These are phyloP conservation scores for Serilophus lunatus DNA, from an alignment of 2,113 vertebrate species.

Conservation along the genomic window DNA sequence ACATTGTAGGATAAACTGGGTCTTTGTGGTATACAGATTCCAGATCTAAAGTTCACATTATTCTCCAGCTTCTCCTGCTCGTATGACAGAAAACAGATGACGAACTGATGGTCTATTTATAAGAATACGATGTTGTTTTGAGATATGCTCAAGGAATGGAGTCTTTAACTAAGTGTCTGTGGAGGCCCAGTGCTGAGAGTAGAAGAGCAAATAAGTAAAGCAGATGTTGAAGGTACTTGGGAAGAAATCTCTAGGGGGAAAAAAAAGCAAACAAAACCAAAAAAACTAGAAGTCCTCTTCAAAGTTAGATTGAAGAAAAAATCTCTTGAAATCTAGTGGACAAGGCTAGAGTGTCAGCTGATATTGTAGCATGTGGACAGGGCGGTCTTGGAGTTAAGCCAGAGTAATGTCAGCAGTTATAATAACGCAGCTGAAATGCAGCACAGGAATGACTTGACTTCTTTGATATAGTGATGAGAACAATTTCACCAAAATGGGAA, in stretches of 20 bases:
- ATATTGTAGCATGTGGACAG: not conserved
- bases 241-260: not conserved
- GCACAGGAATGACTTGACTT: not conserved
- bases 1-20: not conserved
- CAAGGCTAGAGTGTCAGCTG: not conserved
- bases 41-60: not conserved
- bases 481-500: not conserved
- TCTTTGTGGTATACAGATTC: not conserved
- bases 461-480: not conserved
- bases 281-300: not conserved
- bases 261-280: accelerated
- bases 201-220: not conserved
- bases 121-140: not conserved
- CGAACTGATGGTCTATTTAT: not conserved
- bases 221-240: not conserved
- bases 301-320: not conserved
- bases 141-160: not conserved
- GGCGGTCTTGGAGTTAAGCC: not conserved
- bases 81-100: not conserved
- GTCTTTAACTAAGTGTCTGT: not conserved
- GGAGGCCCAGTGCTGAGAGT: not conserved
- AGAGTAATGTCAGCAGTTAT: not conserved
- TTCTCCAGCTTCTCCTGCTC: not conserved
- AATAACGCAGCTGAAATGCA: not conserved
- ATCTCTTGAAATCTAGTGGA: not conserved